A percentile compares a stretch with the other conserved stretches of the same genome.
These are phyloP conservation scores for Epicampocera succincta DNA, from an alignment of 2,888 invertebrate genomes.

Conservation along the genomic window DNA sequence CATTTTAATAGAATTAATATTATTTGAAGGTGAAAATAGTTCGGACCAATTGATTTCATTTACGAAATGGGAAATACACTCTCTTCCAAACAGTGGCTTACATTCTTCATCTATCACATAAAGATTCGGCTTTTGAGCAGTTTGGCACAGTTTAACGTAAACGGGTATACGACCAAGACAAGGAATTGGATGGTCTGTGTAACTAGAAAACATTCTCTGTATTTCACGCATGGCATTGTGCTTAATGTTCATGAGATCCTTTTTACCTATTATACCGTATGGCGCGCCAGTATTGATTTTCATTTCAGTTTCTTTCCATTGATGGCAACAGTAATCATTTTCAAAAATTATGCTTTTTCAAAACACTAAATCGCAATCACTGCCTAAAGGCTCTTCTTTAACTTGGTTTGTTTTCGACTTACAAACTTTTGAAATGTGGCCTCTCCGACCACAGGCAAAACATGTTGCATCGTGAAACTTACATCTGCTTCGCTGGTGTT, in stretches of 20 bases:
- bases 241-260: slow-evolving; percentile 5
- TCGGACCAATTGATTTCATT: not conserved
- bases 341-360: slow-evolving; percentile 2
- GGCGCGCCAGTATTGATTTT: slow-evolving; percentile 37
- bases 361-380: not conserved
- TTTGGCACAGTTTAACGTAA: slow-evolving; percentile 8
- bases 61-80: slow-evolving; percentile 10
- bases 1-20: not conserved
- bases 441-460: slow-evolving; percentile 6
- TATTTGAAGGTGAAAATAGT: slow-evolving; percentile 4
- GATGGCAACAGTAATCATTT: slow-evolving; percentile 12
- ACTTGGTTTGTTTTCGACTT: slow-evolving; percentile 5
- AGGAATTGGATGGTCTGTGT: slow-evolving; percentile 10
- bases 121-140: slow-evolving; percentile 1
- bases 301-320: slow-evolving; percentile 11
- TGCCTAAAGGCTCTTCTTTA: not conserved
- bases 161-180: slow-evolving; percentile 35
- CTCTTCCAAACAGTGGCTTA: slow-evolving; percentile 11
- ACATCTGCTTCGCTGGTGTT: not conserved
- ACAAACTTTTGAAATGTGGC: slow-evolving; percentile 23
- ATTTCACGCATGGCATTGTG: slow-evolving; percentile 19
- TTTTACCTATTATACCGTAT: slow-evolving; percentile 15
- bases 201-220: slow-evolving; percentile 42
- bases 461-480: slow-evolving; percentile 3
- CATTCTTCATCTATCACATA: slow-evolving; percentile 27